Conservation (phyloP, 2,888 invertebrate species). For the Caenorhabditis doughertyi region DNA sequence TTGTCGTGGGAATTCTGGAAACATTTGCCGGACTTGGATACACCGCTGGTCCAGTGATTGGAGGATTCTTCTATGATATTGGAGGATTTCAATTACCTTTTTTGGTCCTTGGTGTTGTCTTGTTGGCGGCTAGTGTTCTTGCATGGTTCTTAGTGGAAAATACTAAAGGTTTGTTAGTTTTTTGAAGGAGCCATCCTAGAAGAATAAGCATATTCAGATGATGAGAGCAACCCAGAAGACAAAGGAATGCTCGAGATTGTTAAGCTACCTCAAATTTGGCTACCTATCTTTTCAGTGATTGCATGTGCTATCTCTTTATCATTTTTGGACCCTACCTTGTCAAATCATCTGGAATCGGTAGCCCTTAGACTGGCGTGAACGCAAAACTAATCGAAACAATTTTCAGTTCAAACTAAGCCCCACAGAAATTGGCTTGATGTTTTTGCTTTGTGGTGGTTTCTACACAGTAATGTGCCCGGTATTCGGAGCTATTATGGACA, state of each 20-base stretch:
- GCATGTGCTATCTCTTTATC: slow-evolving; percentile 83
- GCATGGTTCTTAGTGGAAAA: slow-evolving; percentile 77
- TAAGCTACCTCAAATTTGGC: slow-evolving; percentile 79
- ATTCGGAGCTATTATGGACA: slow-evolving; percentile 82
- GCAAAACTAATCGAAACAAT: background rate
- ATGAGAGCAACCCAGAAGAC: slow-evolving; percentile 46
- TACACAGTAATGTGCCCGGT: slow-evolving; percentile 80
- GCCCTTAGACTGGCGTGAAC: slow-evolving; percentile 2
- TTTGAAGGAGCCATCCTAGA: too few species aligned
- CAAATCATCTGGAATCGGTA: slow-evolving; percentile 88
- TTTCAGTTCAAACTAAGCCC: slow-evolving; percentile 81
- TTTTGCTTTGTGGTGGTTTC: slow-evolving; percentile 81
- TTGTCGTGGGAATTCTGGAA: slow-evolving; percentile 84
- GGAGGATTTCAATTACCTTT: slow-evolving; percentile 79
- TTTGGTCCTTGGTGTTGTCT: slow-evolving; percentile 77
- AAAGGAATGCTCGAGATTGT: slow-evolving; percentile 81
- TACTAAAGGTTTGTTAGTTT: slow-evolving; percentile 70
- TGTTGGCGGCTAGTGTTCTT: slow-evolving; percentile 76
- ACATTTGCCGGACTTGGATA: slow-evolving; percentile 91
- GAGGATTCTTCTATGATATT: slow-evolving; percentile 88
- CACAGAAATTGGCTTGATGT: slow-evolving; percentile 81
- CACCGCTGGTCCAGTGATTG: slow-evolving; percentile 93
- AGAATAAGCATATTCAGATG: slow-evolving; percentile 59
- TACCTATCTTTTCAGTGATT: slow-evolving; percentile 78
- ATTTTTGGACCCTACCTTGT: slow-evolving; percentile 92